Evolutionary conservation across 2,113 vertebrate genomes (phyloP).

Genomic region (Potamarius usumacintae): DNA sequence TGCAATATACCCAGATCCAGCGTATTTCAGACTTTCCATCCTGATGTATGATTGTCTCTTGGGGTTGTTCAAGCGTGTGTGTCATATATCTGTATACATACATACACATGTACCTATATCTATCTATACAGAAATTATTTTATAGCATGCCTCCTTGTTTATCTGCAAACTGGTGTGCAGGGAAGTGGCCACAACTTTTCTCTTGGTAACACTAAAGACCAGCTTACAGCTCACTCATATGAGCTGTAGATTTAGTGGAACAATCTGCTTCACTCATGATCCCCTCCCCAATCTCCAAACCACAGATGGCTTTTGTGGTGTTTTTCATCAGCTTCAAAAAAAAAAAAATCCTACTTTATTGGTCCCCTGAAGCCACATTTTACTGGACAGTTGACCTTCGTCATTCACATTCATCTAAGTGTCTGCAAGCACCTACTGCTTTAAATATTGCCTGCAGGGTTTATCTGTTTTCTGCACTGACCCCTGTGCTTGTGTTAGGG

Average conservation of each 20-base stretch:
- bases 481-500: conserved; percentile 12
- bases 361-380: conserved; percentile 46
- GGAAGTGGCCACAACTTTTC: conserved; percentile 25
- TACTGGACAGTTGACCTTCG: conserved; percentile 45
- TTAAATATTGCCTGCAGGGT: conserved; percentile 31
- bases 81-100: not conserved
- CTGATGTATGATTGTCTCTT: conserved; percentile 30
- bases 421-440: conserved; percentile 32
- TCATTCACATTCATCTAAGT: conserved; percentile 54
- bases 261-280: conserved; percentile 40
- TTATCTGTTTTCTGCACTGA: conserved; percentile 28
- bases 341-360: conserved; percentile 41
- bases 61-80: not conserved
- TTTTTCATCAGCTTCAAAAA: conserved; percentile 44
- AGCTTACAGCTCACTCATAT: conserved; percentile 29
- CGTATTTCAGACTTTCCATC: conserved; percentile 30
- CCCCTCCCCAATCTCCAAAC: not conserved
- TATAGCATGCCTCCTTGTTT: conserved; percentile 29
- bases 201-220: conserved; percentile 34
- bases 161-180: conserved; percentile 54
- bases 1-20: conserved; percentile 33
- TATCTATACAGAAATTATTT: not conserved
- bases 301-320: conserved; percentile 29
- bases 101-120: not conserved
- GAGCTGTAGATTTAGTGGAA: conserved; percentile 37